Base-by-base conservation (phyloP, 1,140 invertebrate species). In the Rhyzopertha dominica region DNA sequence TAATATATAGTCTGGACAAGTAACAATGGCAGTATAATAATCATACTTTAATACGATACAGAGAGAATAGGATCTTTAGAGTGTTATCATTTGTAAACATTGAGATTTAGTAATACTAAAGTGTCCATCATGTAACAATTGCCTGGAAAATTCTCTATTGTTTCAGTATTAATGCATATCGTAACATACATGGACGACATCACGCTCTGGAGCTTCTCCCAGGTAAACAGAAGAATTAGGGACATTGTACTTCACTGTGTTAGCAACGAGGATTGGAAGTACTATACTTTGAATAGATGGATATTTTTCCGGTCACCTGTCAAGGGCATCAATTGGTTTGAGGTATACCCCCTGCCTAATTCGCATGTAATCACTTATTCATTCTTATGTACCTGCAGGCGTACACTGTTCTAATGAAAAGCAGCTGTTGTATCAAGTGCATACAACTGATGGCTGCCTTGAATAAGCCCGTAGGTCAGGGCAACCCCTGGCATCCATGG, bases 181-280 rank as follows among this genome's bases (percentile, higher is more conserved):
- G 94, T 96, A 67, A 84, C 81, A 16, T 87, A 91, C 64, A 70
- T 95, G 53, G 92, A 96, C 63, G 90, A 95, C 65, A 79, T 95
- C 48, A 93, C 90, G 3, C 69, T 95, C 47, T 90, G 87, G 84
- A 81, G 84, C 66, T 82, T 86, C 50, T 81, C 85, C 48, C 81
- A 88, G 70, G 90, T 94, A 13, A 93, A 90, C 65, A 73, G 79
- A 52, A 78, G 88, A 53, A 95, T 90, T 90, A 75, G 79, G 31
- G 77, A 82, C 14, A 77, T 95, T 16, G 70, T 95, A 23, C 85
- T 86, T 51, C 80, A 81, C 58, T 76, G 49, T 42, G 40, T 58
- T n/a, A 51, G 81, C 16, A 40, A 19, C 8, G 43, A 53, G n/a
- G 44, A 58, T 64, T 74, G 35, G 73, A 76, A 59, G 54, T 41